Evolutionary conservation across 2,113 vertebrate species (phyloP).

Genomic region (Arizona elegans): DNA sequence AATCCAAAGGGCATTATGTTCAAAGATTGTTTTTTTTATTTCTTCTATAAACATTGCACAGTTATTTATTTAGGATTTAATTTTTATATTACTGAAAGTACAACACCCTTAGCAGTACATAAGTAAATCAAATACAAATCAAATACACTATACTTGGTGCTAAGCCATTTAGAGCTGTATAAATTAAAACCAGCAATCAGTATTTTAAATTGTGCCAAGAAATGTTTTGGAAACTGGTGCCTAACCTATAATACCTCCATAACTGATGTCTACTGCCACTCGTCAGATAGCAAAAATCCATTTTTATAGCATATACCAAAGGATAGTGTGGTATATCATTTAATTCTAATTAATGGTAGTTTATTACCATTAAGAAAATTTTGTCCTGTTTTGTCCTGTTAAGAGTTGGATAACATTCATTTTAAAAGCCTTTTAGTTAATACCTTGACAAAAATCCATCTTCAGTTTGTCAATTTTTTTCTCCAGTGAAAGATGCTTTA

Average conservation of each 20-base stretch:
- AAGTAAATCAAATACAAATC: not conserved
- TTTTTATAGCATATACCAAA: not conserved
- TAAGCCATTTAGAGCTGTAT: not conserved
- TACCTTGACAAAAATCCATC: not conserved
- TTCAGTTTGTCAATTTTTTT: not conserved
- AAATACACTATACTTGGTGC: not conserved
- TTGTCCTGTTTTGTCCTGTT: not conserved
- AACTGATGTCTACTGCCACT: not conserved
- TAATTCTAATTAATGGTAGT: not conserved
- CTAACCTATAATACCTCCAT: not conserved
- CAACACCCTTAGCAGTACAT: not conserved
- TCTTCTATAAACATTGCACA: not conserved
- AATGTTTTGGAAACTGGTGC: not conserved
- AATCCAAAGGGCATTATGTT: not conserved
- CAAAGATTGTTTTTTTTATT: not conserved
- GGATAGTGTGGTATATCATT: not conserved
- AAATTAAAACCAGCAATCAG: not conserved
- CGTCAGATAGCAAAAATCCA: not conserved
- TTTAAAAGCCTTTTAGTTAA: not conserved
- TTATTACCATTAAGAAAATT: not conserved
- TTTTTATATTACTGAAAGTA: not conserved
- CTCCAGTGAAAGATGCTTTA: not conserved
- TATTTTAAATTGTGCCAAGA: not conserved
- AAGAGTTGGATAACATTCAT: not conserved
- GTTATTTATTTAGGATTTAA: not conserved